Percentiles rank a stretch among this genome's conserved stretches.
These are phyloP conservation scores for Carpatolechia fugitivella DNA, from an alignment of 2,888 invertebrate species.

Conservation along the genomic window DNA sequence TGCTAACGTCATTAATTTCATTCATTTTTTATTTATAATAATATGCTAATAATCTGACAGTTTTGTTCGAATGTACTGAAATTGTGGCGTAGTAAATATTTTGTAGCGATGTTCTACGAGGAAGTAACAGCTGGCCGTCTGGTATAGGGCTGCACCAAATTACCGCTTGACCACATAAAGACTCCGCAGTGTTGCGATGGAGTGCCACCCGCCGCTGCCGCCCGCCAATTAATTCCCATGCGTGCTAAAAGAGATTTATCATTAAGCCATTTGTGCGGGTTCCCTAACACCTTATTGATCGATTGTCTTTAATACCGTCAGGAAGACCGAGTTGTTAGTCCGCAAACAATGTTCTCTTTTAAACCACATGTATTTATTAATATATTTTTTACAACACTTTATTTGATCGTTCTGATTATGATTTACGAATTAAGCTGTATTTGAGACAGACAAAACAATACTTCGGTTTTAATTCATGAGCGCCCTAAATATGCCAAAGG, in stretches of 20 bases:
- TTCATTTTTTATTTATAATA: no score
- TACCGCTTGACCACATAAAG: slow-evolving; percentile 51
- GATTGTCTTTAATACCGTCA: slow-evolving; percentile 3
- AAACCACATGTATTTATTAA: no score
- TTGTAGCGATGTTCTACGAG: background rate
- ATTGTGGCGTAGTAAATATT: no score
- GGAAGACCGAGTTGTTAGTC: no score
- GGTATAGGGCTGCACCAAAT: slow-evolving; percentile 45
- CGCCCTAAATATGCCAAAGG: slow-evolving; percentile 52
- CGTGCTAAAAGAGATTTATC: slow-evolving; percentile 69
- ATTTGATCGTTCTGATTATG: slow-evolving; percentile 41
- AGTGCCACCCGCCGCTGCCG: slow-evolving; percentile 27
- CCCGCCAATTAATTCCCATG: slow-evolving; percentile 61
- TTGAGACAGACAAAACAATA: slow-evolving; percentile 53
- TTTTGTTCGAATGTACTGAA: no score
- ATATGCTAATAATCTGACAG: no score
- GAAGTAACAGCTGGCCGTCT: slow-evolving; percentile 34
- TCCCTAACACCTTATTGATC: slow-evolving; percentile 31
- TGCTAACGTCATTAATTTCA: no score
- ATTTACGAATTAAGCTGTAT: slow-evolving; percentile 70
- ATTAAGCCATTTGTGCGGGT: slow-evolving; percentile 57
- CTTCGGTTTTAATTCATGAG: slow-evolving; percentile 68
- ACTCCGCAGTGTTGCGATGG: slow-evolving; percentile 34
- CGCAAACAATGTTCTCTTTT: no score
- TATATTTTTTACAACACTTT: no score